These are phyloP conservation scores for Paraplagusia blochii DNA, from an alignment of 2,113 vertebrate species.

Conservation along the genomic window DNA sequence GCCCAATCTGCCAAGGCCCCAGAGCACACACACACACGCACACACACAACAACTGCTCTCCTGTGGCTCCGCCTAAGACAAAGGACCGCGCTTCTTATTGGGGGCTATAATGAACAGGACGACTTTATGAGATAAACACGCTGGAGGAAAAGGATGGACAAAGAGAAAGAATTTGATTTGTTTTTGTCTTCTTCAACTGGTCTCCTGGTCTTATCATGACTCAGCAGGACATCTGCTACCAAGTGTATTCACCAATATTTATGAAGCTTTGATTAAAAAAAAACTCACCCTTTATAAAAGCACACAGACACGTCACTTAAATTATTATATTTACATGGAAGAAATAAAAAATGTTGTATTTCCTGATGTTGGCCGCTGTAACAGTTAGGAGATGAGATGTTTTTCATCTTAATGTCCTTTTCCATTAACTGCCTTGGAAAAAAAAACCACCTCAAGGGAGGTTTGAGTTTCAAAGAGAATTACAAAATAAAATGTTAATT, in stretches of 20 bases:
- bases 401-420: too few relatives aligned
- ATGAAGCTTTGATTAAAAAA: neutral
- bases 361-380: too few relatives aligned
- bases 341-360: too few relatives aligned
- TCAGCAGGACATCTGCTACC: slow-evolving; percentile 46
- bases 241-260: slow-evolving; percentile 18
- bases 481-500: too few relatives aligned
- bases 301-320: too few relatives aligned
- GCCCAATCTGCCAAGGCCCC: slow-evolving; percentile 59
- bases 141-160: slow-evolving; percentile 1
- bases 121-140: slow-evolving; percentile 36
- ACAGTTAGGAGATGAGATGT: too few relatives aligned
- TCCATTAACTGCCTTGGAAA: too few relatives aligned
- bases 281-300: too few relatives aligned
- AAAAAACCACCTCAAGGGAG: too few relatives aligned
- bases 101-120: slow-evolving; percentile 26
- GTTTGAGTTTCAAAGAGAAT: too few relatives aligned
- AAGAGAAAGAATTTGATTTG: slow-evolving; percentile 26
- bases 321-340: too few relatives aligned
- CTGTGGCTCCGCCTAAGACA: slow-evolving; percentile 52
- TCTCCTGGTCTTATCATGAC: slow-evolving; percentile 40
- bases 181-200: slow-evolving; percentile 4
- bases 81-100: slow-evolving; percentile 30
- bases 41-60: slow-evolving; percentile 47
- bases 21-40: slow-evolving; percentile 15